Conservation (phyloP, 2,888 invertebrate genomes). For the Acrobasis consociella region DNA sequence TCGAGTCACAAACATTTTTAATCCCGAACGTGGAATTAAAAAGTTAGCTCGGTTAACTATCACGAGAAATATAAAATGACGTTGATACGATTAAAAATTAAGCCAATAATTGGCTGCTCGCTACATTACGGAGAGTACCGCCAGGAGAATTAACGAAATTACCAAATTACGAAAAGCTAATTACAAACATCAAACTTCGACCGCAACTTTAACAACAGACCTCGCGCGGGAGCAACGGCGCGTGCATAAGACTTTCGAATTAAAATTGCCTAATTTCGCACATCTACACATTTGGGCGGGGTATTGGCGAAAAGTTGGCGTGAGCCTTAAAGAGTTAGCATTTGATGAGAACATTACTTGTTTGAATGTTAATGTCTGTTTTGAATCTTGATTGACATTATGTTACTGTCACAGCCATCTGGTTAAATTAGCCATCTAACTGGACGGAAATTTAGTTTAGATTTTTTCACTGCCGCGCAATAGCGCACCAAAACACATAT, state of each 20-base stretch:
- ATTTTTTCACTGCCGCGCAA: too few species aligned
- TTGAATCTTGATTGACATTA: conserved; percentile 32
- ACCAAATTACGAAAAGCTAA: conserved; percentile 64
- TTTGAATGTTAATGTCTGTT: background rate
- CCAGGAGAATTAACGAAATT: conserved; percentile 56
- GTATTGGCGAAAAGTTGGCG: conserved; percentile 26
- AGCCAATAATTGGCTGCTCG: conserved; percentile 53
- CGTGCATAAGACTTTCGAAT: conserved; percentile 47
- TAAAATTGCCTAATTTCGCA: conserved; percentile 55
- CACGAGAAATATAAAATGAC: conserved; percentile 30
- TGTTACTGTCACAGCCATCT: conserved; percentile 14
- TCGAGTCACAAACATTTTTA: conserved; percentile 13
- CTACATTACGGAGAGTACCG: conserved; percentile 52
- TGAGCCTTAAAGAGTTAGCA: conserved; percentile 18
- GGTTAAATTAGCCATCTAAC: too few species aligned
- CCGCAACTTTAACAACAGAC: conserved; percentile 53
- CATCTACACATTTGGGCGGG: conserved; percentile 30
- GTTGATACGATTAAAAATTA: conserved; percentile 54
- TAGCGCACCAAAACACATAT: too few species aligned
- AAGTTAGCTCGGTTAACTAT: conserved; percentile 30
- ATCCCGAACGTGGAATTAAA: conserved; percentile 24
- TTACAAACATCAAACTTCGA: conserved; percentile 66
- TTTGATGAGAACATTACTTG: background rate
- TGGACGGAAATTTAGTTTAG: too few species aligned
- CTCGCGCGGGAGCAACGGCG: conserved; percentile 38